phyloP scores from a whole-genome alignment of 2,797 vertebrate genomes.

The Peromyscus attwateri region DNA sequence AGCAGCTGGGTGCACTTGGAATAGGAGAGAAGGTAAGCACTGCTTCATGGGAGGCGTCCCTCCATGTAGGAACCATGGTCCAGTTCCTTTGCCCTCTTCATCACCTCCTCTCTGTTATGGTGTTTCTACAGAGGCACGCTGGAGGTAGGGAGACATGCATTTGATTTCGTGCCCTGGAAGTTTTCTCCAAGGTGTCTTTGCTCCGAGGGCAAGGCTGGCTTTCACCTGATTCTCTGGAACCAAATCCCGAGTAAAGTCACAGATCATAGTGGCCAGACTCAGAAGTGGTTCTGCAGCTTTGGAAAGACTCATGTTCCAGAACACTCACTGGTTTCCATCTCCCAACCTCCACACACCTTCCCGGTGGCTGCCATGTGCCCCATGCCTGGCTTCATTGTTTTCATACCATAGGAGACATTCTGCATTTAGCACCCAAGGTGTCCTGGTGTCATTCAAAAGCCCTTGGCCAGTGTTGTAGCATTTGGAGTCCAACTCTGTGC shows the following conservation, averaged over 20 bases:
- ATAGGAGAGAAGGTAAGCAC: background rate
- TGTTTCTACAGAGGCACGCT: accelerated
- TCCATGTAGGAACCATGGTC: background rate
- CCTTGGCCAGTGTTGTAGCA: background rate
- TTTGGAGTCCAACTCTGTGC: background rate
- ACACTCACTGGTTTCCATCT: background rate
- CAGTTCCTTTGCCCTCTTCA: background rate
- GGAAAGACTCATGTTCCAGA: background rate
- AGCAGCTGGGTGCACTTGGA: background rate
- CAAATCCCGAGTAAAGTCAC: background rate
- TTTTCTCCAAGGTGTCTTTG: background rate
- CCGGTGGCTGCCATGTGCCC: background rate
- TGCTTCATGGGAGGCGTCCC: background rate
- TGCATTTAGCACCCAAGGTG: background rate
- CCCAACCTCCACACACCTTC: background rate
- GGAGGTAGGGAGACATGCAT: background rate
- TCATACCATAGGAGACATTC: background rate
- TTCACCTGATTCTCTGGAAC: background rate
- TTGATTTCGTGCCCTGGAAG: background rate
- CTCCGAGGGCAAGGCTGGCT: background rate
- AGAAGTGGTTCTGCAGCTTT: background rate
- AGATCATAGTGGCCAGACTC: background rate
- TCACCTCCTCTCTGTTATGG: background rate
- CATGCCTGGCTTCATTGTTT: background rate
- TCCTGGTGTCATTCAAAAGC: background rate